Conservation (phyloP, 2,113 vertebrate species). For the Clinocottus analis region DNA sequence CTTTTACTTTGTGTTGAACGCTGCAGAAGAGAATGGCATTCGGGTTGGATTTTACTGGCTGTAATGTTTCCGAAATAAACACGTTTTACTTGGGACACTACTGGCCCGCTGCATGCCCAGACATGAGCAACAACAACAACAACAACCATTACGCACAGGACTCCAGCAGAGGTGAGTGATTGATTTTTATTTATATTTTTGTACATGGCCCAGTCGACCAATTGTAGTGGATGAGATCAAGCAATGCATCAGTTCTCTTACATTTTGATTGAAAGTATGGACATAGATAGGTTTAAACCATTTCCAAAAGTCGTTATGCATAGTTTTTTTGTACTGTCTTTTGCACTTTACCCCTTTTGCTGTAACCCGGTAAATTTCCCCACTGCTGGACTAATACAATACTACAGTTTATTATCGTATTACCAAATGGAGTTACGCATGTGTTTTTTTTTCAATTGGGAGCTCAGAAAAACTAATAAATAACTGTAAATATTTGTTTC, state of each 20-base stretch:
- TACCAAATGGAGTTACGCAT: neutral
- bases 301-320: neutral
- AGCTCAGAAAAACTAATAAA: neutral
- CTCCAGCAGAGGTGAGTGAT: constrained; percentile 55
- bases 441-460: neutral
- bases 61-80: constrained; percentile 31
- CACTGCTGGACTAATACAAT: too few relatives aligned
- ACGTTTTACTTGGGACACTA: constrained; percentile 43
- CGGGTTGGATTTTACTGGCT: constrained; percentile 37
- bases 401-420: too few relatives aligned
- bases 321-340: too few relatives aligned
- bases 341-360: too few relatives aligned
- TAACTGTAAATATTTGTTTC: neutral
- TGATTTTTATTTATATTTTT: neutral
- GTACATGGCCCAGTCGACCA: neutral
- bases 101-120: constrained; percentile 36
- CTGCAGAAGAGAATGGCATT: constrained; percentile 39
- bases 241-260: neutral
- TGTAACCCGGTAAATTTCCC: too few relatives aligned
- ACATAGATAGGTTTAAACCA: neutral
- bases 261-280: neutral
- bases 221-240: neutral
- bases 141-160: constrained; percentile 27
- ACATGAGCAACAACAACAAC: constrained; percentile 23
- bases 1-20: neutral